Evolutionary conservation across 2,888 invertebrate genomes (phyloP).

Genomic region (Luperina testacea): DNA sequence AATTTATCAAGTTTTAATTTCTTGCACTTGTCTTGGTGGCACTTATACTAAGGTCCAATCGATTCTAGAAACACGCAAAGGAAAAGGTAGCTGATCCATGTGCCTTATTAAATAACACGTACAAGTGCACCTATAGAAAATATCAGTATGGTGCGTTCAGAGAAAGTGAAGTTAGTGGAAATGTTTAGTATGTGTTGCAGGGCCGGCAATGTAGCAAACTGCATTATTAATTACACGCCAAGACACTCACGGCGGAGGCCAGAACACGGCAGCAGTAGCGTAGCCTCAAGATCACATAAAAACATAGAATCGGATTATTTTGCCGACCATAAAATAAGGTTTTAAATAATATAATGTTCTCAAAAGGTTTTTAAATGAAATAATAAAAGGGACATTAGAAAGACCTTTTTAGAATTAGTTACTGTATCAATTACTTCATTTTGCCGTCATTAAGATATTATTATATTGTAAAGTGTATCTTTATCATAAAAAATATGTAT

Average conservation of each 20-base stretch:
- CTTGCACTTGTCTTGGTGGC: constrained; percentile 39
- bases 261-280: constrained; percentile 22
- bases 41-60: constrained; percentile 20
- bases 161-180: constrained; percentile 58
- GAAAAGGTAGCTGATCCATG: constrained; percentile 34
- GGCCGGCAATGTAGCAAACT: constrained; percentile 47
- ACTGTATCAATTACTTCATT: background rate
- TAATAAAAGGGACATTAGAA: constrained; percentile 3
- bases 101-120: constrained; percentile 45
- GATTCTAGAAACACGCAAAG: constrained; percentile 53
- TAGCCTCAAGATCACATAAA: constrained; percentile 14
- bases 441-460: background rate
- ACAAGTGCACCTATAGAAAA: constrained; percentile 23
- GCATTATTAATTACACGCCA: constrained; percentile 59
- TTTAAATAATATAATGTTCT: background rate
- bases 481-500: background rate
- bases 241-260: constrained; percentile 30
- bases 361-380: background rate
- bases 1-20: constrained; percentile 27
- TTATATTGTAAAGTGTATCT: background rate
- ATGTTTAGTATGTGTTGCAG: constrained; percentile 54
- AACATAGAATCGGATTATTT: constrained; percentile 3
- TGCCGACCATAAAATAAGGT: background rate
- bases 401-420: constrained; percentile 4
- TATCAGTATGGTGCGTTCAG: constrained; percentile 50